Percentiles rank a stretch among this genome's conserved stretches.
Conservation (phyloP, 2,113 vertebrate species). For the Numenius arquata region DNA sequence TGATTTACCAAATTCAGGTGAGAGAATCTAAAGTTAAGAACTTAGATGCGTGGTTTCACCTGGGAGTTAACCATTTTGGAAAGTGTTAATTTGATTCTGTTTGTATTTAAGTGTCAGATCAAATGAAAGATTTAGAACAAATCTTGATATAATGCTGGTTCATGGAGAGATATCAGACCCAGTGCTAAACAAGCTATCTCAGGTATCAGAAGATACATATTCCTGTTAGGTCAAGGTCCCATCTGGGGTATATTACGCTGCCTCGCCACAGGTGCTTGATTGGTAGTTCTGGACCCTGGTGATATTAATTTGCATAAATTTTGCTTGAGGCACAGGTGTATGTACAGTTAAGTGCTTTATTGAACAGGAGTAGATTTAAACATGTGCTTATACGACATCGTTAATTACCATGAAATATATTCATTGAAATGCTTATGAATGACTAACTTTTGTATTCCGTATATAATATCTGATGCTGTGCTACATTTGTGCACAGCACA, state of each 20-base stretch:
- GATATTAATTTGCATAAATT: slow-evolving; percentile 22
- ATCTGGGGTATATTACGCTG: neutral
- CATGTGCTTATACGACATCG: neutral
- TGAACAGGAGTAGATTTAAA: slow-evolving; percentile 16
- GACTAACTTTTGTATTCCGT: neutral
- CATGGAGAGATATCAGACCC: neutral
- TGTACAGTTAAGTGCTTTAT: neutral
- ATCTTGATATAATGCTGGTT: neutral
- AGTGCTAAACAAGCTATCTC: neutral
- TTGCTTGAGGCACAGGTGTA: neutral
- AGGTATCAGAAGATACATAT: neutral
- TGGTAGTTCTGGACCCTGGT: neutral
- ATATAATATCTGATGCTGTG: neutral
- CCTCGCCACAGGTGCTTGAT: neutral
- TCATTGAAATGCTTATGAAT: neutral
- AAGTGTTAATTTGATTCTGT: neutral
- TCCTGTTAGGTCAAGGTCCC: neutral
- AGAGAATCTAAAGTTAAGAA: neutral
- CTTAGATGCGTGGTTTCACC: neutral
- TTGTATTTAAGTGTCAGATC: neutral
- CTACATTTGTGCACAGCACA: too few relatives aligned
- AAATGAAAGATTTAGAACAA: neutral
- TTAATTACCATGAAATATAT: neutral
- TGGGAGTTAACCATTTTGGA: neutral
- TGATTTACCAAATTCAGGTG: neutral